A percentile compares a stretch with the other conserved stretches of the same genome.
phyloP scores from a whole-genome alignment of 2,888 invertebrate species.

The Ichneumoninae sp. region DNA sequence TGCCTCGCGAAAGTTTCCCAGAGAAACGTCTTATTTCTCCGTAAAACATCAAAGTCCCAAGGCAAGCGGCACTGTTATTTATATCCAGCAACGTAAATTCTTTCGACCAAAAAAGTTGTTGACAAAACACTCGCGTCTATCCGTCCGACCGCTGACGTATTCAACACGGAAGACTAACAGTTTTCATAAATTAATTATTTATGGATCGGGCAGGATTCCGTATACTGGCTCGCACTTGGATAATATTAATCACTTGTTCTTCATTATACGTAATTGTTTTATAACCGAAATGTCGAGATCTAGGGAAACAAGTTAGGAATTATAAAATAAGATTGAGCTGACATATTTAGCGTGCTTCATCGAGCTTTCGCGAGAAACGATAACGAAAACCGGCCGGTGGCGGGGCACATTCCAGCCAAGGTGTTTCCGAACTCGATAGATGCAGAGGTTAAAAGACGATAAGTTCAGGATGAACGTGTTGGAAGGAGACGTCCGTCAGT shows the following conservation, averaged over 20 bases:
- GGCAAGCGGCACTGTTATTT: constrained; percentile 16
- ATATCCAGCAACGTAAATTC: neutral
- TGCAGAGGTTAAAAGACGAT: neutral
- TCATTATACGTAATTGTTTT: neutral
- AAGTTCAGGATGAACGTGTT: constrained; percentile 4
- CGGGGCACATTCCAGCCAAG: neutral
- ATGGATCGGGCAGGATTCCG: neutral
- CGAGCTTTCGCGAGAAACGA: neutral
- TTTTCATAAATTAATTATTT: neutral
- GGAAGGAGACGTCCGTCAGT: constrained; percentile 10
- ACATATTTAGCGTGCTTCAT: neutral
- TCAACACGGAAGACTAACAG: neutral
- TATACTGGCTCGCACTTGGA: neutral
- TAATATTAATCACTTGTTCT: constrained; percentile 9
- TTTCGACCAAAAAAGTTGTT: neutral
- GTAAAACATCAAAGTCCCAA: constrained; percentile 70
- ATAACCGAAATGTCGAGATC: constrained; percentile 13
- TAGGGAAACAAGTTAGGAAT: neutral
- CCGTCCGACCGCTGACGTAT: neutral
- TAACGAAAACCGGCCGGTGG: neutral
- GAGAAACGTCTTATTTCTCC: constrained; percentile 66
- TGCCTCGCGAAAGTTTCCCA: constrained; percentile 61
- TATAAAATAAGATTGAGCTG: neutral
- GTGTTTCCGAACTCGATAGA: neutral
- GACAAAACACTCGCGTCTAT: constrained; percentile 8